A percentile compares a stretch with the other conserved stretches of the same genome.
Conservation (phyloP, 2,113 vertebrate genomes). For the Cryptoleucopteryx plumbea region DNA sequence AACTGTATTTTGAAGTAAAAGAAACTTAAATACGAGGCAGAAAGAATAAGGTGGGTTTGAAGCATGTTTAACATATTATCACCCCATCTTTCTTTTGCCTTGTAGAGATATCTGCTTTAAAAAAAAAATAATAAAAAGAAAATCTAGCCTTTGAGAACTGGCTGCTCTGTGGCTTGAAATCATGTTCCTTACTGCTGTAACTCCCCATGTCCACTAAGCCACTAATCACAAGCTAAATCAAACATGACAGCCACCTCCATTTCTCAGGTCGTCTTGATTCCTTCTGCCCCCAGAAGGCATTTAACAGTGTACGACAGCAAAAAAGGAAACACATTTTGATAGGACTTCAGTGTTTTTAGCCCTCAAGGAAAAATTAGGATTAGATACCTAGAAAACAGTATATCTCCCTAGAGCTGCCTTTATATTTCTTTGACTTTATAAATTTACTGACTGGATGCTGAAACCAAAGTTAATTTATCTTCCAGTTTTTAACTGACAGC, state of each 20-base stretch:
- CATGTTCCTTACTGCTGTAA: neutral
- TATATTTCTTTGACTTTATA: neutral
- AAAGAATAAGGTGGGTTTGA: neutral
- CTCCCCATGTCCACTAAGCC: neutral
- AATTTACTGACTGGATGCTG: neutral
- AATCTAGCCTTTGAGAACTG: neutral
- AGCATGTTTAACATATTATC: neutral
- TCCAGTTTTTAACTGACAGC: neutral
- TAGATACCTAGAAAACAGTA: conserved; percentile 16
- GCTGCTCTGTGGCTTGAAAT: neutral
- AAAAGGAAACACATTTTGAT: neutral
- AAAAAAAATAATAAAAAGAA: neutral
- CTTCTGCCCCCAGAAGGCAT: neutral
- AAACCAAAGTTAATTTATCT: conserved; percentile 6
- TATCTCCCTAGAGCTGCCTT: neutral
- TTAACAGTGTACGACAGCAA: neutral
- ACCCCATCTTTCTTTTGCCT: neutral
- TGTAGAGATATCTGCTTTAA: neutral
- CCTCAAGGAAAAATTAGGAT: neutral
- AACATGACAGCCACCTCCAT: neutral
- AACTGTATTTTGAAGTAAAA: neutral
- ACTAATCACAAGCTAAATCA: neutral
- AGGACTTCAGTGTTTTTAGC: neutral
- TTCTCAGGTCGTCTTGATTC: neutral
- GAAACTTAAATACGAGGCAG: neutral